Conservation (phyloP, 2,797 vertebrate genomes). For the Sebastes cheni region DNA sequence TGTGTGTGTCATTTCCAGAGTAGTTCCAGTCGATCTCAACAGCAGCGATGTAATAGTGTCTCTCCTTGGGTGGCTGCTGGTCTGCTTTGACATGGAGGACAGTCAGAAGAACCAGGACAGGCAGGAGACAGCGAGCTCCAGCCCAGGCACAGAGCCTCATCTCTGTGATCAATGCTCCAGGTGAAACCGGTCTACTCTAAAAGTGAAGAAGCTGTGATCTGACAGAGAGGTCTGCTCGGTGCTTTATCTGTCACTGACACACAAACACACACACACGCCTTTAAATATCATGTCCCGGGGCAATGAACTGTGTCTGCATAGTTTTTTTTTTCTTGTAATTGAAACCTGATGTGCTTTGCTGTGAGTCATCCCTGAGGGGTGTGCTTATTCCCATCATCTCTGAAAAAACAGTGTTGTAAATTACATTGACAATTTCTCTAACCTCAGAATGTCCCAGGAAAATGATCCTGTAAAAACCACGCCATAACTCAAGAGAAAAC, state of each 20-base stretch:
- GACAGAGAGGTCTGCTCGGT: slow-evolving; percentile 38
- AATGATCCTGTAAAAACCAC: background rate
- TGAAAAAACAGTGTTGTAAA: background rate
- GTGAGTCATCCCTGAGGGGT: slow-evolving; percentile 40
- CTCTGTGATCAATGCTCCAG: slow-evolving; percentile 49
- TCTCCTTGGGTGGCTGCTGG: slow-evolving; percentile 57
- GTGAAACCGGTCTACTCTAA: slow-evolving; percentile 25
- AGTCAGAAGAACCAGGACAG: slow-evolving; percentile 58
- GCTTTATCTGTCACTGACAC: slow-evolving; percentile 73
- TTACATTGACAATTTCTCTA: background rate
- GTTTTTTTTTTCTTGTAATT: slow-evolving; percentile 39
- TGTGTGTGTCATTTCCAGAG: slow-evolving; percentile 48
- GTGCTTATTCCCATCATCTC: slow-evolving; percentile 9
- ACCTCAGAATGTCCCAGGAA: slow-evolving; percentile 30
- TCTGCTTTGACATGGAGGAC: slow-evolving; percentile 20
- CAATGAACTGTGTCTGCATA: slow-evolving; percentile 58
- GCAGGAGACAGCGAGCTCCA: slow-evolving; percentile 45
- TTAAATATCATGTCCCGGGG: slow-evolving; percentile 65
- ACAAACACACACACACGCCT: slow-evolving; percentile 15
- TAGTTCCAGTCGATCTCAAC: slow-evolving; percentile 84
- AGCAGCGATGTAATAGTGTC: slow-evolving; percentile 83
- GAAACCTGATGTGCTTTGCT: slow-evolving; percentile 46
- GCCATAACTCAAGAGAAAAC: background rate
- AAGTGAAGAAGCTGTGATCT: slow-evolving; percentile 53
- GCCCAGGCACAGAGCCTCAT: slow-evolving; percentile 72